Evolutionary conservation across 2,797 vertebrate genomes (phyloP), one percentile per base, ranked within the genome.

Genomic region (Gymnoscopelus microlampas): DNA sequence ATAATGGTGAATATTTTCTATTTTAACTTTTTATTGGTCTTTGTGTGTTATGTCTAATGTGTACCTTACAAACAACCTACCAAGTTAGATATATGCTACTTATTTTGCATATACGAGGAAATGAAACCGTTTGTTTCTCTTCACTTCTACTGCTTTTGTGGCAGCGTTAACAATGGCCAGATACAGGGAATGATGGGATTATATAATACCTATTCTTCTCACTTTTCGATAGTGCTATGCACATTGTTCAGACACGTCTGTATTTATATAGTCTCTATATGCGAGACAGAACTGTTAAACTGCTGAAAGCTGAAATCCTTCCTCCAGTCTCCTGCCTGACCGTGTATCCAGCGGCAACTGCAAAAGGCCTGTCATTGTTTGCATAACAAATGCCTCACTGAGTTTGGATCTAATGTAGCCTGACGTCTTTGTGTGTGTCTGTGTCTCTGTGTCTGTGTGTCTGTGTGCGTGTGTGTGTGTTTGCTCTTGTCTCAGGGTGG

Each of bases 401-500:
- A 79, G 60, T 89, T 86, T 90, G 74, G 80, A 71, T 85, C 79
- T 93, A 87, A 93, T 91, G 82, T 80, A 74, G 76, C 79, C 76
- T 92, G 91, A 93, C 88, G 53, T 89, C 10, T 72, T 39, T 62
- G 23, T 69, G 44, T 61, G 15, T 12, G 23, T 32, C 19, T 51
- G 9, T 66, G 32, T 56, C 35, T 56, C 8, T 65, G 60, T 54
- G 6, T 48, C 48, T 58, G 39, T 78, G 53, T 63, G 24, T 63
- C 48, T 66, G 58, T 59, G 35, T 82, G 73, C 81, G 3, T 78
- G 63, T 74, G 74, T 83, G 81, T 89, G 82, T 92, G 88, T 92
- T 89, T 92, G 85, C 78, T 88, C 79, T 90, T 77, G 74, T 90
- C 80, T 81, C 83, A 89, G 85, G 86, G 58, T 75, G 79, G 86